Base-by-base conservation (phyloP, 2,888 invertebrate genomes). In the Habroteleia sp. region DNA sequence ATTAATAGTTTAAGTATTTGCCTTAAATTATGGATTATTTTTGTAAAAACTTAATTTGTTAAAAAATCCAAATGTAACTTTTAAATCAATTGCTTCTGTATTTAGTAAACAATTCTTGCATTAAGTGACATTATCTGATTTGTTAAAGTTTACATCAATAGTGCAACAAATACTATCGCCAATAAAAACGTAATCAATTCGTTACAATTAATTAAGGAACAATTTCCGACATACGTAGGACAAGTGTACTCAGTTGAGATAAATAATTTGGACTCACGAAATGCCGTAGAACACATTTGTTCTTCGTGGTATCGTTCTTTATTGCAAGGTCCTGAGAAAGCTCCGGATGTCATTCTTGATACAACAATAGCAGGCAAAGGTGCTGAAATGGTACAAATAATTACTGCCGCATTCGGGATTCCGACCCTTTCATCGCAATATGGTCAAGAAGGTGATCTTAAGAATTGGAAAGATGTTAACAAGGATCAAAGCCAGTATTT, bases 351-450 rank as follows among this genome's bases (percentile, higher is more conserved):
- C 7, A 91, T 96, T 3, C 89, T 97, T 76, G 96, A 97, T 87
- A 93, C 94, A 11, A 96, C 96, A 0, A 93, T 93, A 89, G 92
- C 93, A 2, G 96, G 96, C 1, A 90, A 94, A 23, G 93, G 94
- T 8, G 95, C 96, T 0, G 96, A 96, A 89, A 94, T 95, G 0
- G 94, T 96, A 1, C 96, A 96, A 88, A 94, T 95, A 0, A 94
- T 97, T 85, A 93, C 94, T 1, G 92, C 93, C 10, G 94, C 95
- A 0, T 87, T 97, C 60, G 94, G 92, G 0, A 84, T 96, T 77
- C 96, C 97, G 0, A 97, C 96, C 0, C 91, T 97, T 39, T 94
- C 94, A 66, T 94, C 94, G 0, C 95, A 96, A 3, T 96, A 94
- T 83, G 97, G 97, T 0, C 95, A 96, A 86, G 92, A 92, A 33